These are phyloP conservation scores for Mythimna ferrago DNA, from an alignment of 2,888 invertebrate species.

Conservation along the genomic window DNA sequence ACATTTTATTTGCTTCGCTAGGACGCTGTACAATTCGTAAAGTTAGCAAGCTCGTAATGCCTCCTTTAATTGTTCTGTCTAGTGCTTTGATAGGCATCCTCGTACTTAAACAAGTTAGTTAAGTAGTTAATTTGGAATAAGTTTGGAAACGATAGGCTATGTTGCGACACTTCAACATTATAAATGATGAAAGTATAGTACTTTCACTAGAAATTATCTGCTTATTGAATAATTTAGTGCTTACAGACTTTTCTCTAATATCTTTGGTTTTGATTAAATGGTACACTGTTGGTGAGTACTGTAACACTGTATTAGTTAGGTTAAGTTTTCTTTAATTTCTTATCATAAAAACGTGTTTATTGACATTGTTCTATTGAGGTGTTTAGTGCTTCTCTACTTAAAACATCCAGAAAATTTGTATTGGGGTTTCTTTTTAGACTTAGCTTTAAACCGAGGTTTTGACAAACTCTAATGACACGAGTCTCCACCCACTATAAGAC, in stretches of 20 bases:
- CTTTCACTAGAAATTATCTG: too few species aligned
- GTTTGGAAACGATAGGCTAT: not conserved
- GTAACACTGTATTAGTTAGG: too few species aligned
- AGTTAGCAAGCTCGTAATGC: conserved; percentile 54
- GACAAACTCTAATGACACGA: not conserved
- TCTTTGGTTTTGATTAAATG: not conserved
- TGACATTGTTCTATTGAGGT: too few species aligned
- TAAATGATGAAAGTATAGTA: not conserved
- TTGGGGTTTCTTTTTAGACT: not conserved
- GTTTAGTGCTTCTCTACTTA: not conserved
- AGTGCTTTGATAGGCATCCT: conserved; percentile 31
- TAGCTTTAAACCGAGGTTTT: too few species aligned
- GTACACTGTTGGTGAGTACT: not conserved
- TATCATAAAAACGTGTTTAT: too few species aligned
- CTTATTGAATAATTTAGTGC: too few species aligned
- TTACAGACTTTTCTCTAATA: too few species aligned
- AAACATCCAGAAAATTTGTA: not conserved
- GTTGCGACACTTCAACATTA: conserved; percentile 2
- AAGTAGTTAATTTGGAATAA: conserved; percentile 37
- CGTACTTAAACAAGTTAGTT: conserved; percentile 27
- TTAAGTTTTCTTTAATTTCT: too few species aligned
- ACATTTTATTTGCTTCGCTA: conserved; percentile 55
- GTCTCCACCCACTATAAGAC: not conserved
- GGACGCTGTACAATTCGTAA: conserved; percentile 53
- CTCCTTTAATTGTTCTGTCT: conserved; percentile 49